A percentile compares a stretch with the other conserved stretches of the same genome.
Conservation (phyloP, 2,113 vertebrate genomes). For the Eulemur macaco region DNA sequence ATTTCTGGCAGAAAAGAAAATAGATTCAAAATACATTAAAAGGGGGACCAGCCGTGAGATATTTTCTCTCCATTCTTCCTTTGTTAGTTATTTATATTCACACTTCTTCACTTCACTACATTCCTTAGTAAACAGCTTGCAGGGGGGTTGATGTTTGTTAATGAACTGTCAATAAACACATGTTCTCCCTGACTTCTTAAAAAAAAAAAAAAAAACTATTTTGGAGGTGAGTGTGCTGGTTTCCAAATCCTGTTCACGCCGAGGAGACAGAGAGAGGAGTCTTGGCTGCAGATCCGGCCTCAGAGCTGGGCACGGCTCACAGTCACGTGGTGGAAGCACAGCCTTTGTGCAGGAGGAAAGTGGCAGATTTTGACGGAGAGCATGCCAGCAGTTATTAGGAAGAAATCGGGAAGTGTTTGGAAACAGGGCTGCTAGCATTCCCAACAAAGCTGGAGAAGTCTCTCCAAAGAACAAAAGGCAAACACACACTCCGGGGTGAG, state of each 20-base stretch:
- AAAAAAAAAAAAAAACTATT: constrained; percentile 52
- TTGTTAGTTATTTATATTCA: constrained; percentile 83
- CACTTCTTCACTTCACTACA: constrained; percentile 75
- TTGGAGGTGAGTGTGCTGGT: neutral
- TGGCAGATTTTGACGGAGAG: constrained; percentile 73
- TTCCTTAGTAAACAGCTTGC: constrained; percentile 82
- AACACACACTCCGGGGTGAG: neutral
- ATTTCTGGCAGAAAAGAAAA: constrained; percentile 36
- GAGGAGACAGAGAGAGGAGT: constrained; percentile 38
- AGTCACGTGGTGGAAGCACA: constrained; percentile 68
- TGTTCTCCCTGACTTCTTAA: constrained; percentile 59
- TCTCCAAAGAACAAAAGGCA: neutral
- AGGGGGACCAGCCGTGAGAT: constrained; percentile 48
- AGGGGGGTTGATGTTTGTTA: constrained; percentile 83
- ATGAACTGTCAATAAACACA: constrained; percentile 85
- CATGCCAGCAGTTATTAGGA: constrained; percentile 60
- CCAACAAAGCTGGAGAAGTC: constrained; percentile 37
- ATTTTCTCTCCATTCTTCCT: constrained; percentile 53
- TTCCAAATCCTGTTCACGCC: constrained; percentile 63
- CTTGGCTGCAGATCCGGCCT: constrained; percentile 77
- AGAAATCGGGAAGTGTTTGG: constrained; percentile 69
- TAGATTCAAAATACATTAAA: constrained; percentile 38
- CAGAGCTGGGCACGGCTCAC: constrained; percentile 76
- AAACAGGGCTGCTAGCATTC: constrained; percentile 62
- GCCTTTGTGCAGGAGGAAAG: constrained; percentile 79